Evolutionary conservation across 2,888 invertebrate species (phyloP), one percentile per base, ranked within the genome.

Genomic region (Hirtodrosophila histrioides): DNA sequence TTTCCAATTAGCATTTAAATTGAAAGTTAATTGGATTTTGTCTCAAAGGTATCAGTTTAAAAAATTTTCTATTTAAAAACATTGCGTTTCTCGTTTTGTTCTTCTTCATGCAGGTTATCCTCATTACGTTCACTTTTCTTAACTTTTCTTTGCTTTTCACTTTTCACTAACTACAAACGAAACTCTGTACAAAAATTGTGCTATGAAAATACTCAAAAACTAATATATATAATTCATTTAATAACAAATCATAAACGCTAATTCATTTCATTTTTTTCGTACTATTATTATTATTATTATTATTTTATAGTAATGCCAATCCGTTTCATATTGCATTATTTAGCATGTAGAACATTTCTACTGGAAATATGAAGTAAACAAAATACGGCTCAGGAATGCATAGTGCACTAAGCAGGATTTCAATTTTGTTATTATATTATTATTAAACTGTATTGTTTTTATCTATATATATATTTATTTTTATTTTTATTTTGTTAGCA

Each of bases 131-230:
- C 51, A 64, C 45, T 49, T 55, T 70, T 63, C 51, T 56, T 54
- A 17, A 17, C 17, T 41, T 45, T 66, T 68, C 62, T 62, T 56
- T 27, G 17, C 27, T 43, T 58, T 61, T 63, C 45, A 63, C 29
- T 63, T 79, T 78, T 65, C 40, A 68, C 85, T 85, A 85, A 69
- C 85, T 85, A 85, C 85, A 68, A 77, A 85, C 72, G 51, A 76
- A 71, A 86, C 35, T 66, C 81, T 84, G 88, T 89, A 89, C 88
- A 89, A 88, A 89, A 87, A 88, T 89, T 89, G 89, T 89, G 89
- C 89, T 89, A 89, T 87, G 88, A 89, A 89, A 89, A 89, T 79
- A 78, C 88, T 89, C 87, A 88, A 88, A 89, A 89, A 88, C 88
- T 89, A 87, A 77, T 81, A 73, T 44, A 73, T 44, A 54, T 10